Evolutionary conservation across 2,888 invertebrate genomes (phyloP), one percentile per base, ranked within the genome.

Genomic region (Fragum sueziense): DNA sequence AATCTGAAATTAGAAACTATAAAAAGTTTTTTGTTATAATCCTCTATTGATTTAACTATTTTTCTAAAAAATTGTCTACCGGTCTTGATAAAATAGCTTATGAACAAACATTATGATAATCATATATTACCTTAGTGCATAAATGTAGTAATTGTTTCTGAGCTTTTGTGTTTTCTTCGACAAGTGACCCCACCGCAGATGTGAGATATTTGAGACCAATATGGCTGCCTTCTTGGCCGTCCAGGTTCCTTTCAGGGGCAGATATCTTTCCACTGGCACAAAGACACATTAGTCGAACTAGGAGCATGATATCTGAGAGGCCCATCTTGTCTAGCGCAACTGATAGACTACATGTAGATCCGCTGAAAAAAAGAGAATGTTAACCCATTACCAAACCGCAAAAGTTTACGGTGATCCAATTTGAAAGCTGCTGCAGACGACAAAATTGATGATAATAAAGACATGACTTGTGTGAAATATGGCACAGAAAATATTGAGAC

Each of bases 231-330:
- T 74, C 76, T 27, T 79, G 70, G n/a, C 52, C 41, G 33, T 74
- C 76, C 9, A 57, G 69, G 1, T 29, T 47, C 27, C 62, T 57
- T 20, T 54, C 57, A 11, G 80, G 74, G 9, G 94, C 91, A 84
- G 94, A 94, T 34, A 95, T 94, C 74, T 95, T 93, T 54, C 95
- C 95, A 85, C 94, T 94, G 4, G 95, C 95, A 59, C 95, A 94
- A 72, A 95, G 90, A 31, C 94, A 94, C 95, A 95, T 95, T 33
- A 95, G 92, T 17, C 94, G 93, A 0, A 95, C 94, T 0, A 95
- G 94, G 87, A 95, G 94, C 73, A 94, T 93, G 47, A 95, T 94
- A 90, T 95, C 95, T 1, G 94, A 94, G 74, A 95, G 91, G n/a
- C 94, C 94, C 34, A 94, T 93, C 20, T 93, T 92, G 77, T 93